These are phyloP conservation scores for Diacarnus erythraeanus DNA, from an alignment of 37 sponge, comb jelly and placozoan species.

Conservation along the genomic window DNA sequence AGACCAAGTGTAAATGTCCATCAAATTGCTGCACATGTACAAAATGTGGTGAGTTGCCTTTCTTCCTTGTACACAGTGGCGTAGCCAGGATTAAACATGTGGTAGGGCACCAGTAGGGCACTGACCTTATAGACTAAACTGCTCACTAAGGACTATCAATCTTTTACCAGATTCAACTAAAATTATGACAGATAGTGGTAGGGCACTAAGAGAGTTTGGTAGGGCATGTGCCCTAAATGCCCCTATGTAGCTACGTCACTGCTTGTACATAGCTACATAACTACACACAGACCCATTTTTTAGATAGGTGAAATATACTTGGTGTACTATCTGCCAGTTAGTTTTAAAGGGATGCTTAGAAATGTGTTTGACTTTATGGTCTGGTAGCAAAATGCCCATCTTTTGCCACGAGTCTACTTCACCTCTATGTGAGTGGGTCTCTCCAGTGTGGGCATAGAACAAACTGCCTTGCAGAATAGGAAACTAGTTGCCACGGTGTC, in stretches of 20 bases:
- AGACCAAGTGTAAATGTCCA: slow-evolving; percentile 23
- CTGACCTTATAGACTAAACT: too few species aligned
- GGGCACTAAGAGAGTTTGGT: not conserved
- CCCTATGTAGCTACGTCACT: too few species aligned
- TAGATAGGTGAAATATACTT: too few species aligned
- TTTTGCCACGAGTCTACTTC: not conserved
- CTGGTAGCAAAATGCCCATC: too few species aligned
- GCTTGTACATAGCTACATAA: too few species aligned
- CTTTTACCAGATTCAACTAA: too few species aligned
- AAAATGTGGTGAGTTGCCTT: slow-evolving; percentile 21
- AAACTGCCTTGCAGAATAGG: not conserved
- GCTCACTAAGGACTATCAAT: too few species aligned
- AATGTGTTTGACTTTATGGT: not conserved
- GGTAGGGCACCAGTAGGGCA: too few species aligned
- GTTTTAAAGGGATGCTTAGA: not conserved
- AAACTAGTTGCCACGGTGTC: not conserved
- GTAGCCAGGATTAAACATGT: too few species aligned
- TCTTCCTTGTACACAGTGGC: too few species aligned
- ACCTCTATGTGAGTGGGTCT: not conserved
- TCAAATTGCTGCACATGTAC: not conserved
- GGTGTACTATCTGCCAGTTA: not conserved
- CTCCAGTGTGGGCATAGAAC: not conserved
- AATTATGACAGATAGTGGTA: too few species aligned
- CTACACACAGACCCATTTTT: too few species aligned
- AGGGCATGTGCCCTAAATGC: not conserved